A percentile compares a stretch with the other conserved stretches of the same genome.
Evolutionary conservation across 2,113 vertebrate species (phyloP).

Genomic region (Saguinus imperator): DNA sequence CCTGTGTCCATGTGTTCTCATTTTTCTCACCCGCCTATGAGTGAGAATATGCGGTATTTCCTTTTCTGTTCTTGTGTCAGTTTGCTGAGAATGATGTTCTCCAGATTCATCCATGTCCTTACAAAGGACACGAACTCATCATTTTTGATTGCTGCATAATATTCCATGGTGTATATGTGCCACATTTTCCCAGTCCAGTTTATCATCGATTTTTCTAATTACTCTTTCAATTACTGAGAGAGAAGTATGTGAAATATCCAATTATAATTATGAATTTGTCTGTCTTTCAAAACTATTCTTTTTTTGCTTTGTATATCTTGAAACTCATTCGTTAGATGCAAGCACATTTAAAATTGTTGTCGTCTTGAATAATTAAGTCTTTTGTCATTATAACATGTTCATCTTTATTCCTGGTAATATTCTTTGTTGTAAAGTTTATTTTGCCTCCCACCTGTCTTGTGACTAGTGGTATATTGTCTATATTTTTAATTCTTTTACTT

Average conservation of each 20-base stretch:
- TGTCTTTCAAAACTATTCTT: not conserved
- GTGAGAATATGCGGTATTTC: too few species aligned
- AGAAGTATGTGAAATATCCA: not conserved
- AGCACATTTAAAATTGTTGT: not conserved
- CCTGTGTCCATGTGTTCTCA: too few species aligned
- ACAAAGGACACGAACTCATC: too few species aligned
- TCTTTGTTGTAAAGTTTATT: constrained; percentile 1
- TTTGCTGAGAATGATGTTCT: too few species aligned
- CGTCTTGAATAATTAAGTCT: not conserved
- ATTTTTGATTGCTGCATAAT: too few species aligned
- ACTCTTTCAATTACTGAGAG: not conserved
- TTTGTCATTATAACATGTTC: not conserved
- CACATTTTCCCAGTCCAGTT: too few species aligned
- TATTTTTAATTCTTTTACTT: not conserved
- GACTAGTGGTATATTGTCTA: not conserved
- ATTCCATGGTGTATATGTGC: too few species aligned
- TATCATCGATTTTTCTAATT: not conserved
- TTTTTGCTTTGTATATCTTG: not conserved
- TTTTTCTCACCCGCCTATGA: too few species aligned
- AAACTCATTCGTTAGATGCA: not conserved
- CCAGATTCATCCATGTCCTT: too few species aligned
- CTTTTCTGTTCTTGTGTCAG: too few species aligned
- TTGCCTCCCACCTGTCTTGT: not conserved
- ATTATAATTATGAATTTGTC: not conserved
- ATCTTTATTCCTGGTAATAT: not conserved